Evolutionary conservation across 1,140 invertebrate genomes (phyloP).

Genomic region (Pentalonia nigronervosa): DNA sequence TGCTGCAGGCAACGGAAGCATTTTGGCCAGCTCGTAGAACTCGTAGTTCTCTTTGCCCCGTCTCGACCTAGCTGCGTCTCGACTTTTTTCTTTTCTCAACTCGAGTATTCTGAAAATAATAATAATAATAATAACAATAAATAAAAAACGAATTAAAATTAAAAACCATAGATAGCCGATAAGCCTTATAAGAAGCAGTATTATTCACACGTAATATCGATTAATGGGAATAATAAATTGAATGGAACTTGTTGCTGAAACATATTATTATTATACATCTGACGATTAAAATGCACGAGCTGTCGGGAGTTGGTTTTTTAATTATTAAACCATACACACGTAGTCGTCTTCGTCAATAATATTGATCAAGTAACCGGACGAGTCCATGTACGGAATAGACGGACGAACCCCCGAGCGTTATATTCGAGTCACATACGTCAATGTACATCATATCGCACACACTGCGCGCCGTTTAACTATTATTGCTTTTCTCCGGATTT

Average conservation of each 20-base stretch:
- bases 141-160: constrained; percentile 24
- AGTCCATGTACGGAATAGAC: constrained; percentile 34
- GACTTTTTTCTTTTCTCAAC: constrained; percentile 94
- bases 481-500: not conserved
- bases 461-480: not conserved
- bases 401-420: not conserved
- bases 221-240: constrained; percentile 22
- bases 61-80: constrained; percentile 92
- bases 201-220: constrained; percentile 34
- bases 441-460: constrained; percentile 52
- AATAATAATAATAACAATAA: constrained; percentile 1
- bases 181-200: constrained; percentile 20
- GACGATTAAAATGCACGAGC: constrained; percentile 28
- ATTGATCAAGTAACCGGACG: constrained; percentile 47
- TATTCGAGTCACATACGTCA: constrained; percentile 41
- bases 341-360: constrained; percentile 30
- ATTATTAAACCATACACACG: constrained; percentile 27
- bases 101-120: constrained; percentile 87
- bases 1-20: constrained; percentile 93
- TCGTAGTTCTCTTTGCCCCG: constrained; percentile 98
- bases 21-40: constrained; percentile 97
- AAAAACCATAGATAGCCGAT: not conserved
- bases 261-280: constrained; percentile 3
- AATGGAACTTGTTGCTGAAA: constrained; percentile 4
- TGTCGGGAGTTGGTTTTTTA: constrained; percentile 31